These are phyloP conservation scores for Antheraea mylitta DNA, from an alignment of 1,140 invertebrate species.

Conservation along the genomic window DNA sequence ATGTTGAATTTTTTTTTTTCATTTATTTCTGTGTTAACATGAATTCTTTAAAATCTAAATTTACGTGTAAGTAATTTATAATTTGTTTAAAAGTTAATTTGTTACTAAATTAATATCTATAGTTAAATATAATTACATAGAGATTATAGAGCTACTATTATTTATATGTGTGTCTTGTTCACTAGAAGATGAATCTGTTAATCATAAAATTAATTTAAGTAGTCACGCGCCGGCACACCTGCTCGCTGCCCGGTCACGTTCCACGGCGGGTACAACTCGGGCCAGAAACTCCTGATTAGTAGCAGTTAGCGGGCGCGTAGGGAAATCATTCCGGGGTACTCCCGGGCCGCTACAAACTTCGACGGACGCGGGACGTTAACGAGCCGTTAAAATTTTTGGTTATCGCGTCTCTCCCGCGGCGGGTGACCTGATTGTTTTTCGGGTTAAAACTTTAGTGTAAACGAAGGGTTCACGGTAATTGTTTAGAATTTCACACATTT, in stretches of 20 bases:
- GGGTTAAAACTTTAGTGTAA: constrained; percentile 1
- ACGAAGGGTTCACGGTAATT: not conserved
- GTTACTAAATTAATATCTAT: too few relatives aligned
- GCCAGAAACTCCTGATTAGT: constrained; percentile 8
- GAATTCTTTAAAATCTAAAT: too few relatives aligned
- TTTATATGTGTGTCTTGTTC: too few relatives aligned
- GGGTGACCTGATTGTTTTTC: not conserved
- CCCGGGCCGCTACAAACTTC: not conserved
- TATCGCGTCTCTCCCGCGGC: not conserved
- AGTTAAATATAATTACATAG: too few relatives aligned
- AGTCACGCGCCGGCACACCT: constrained; percentile 2
- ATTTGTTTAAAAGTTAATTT: too few relatives aligned
- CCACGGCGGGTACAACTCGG: not conserved
- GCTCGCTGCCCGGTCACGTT: not conserved
- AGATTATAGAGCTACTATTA: too few relatives aligned
- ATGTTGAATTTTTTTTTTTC: too few relatives aligned
- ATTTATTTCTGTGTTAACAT: too few relatives aligned
- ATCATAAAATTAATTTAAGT: not conserved
- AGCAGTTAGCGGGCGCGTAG: constrained; percentile 10
- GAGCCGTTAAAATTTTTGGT: constrained; percentile 3
- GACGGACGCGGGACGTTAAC: not conserved
- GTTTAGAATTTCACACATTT: not conserved
- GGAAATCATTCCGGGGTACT: constrained; percentile 4
- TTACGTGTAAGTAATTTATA: too few relatives aligned
- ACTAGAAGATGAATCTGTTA: not conserved